Base-by-base conservation (phyloP, 2,888 invertebrate genomes). In the Xestia ashworthii region DNA sequence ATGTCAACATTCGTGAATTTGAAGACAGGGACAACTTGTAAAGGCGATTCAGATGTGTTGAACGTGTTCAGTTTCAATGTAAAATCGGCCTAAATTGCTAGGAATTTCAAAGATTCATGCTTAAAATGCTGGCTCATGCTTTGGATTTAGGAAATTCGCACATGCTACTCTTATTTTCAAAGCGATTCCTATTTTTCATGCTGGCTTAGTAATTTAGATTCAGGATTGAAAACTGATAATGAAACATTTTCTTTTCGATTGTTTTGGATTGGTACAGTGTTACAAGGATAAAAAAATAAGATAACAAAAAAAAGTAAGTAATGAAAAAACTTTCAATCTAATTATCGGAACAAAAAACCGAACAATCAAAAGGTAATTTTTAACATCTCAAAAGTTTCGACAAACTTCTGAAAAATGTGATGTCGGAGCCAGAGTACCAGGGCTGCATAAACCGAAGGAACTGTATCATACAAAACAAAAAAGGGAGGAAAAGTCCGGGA, bases 151-250 rank as follows among this genome's bases (percentile, higher is more conserved):
- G 71, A 78, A 69, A 65, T 16, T 81, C 69, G 72, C 74, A 73
- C 87, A 87, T 89, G 90, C 88, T 84, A 53, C 4, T 80, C 8
- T 74, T 62, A 78, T 68, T 81, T 73, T 75, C n/a, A 46, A 84
- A 78, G 79, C 86, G 70, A 67, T 60, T 82, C 74, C 60, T 75
- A 82, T 41, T 32, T 66, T 68, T 58, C 86, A 86, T 86, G 83
- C 83, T 83, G 1, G 25, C 50, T 50, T 67, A 48, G 11, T 66
- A 46, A 25, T 68, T 46, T 41, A 22, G 11, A 71, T 70, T 62
- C 58, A 22, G 62, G 58, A 77, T 55, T 62, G 4, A 55, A 64
- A 68, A 69, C 19, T 19, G 19, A 38, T 14, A 14, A 14, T 8
- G 0, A 16, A 16, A 6, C 53, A 5, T 64, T 25, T 62, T 38